Percentiles rank a stretch among this genome's conserved stretches.
phyloP scores from a whole-genome alignment of 53 echinoderm and acorn worm genomes.

The Patiria pectinifera region DNA sequence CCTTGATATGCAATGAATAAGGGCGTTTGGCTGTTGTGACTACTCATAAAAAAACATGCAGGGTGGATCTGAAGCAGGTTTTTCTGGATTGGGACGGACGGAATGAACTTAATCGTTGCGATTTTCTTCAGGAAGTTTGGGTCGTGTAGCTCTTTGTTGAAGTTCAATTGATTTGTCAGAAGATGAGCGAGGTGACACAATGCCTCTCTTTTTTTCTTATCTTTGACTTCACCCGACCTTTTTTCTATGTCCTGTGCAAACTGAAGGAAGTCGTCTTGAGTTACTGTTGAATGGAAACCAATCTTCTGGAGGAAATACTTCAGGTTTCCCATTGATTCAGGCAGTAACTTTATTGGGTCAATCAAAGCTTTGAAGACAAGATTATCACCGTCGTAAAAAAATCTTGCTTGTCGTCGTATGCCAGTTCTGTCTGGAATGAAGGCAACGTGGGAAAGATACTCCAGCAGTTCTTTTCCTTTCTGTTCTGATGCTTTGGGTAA shows the following conservation, averaged over 20 bases:
- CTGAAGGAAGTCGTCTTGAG: constrained; percentile 1
- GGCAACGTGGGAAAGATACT: not conserved
- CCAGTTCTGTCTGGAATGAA: constrained; percentile 34
- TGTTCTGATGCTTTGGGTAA: not conserved
- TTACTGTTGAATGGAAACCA: constrained; percentile 37
- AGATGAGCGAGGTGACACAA: not conserved
- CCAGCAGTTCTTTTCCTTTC: not conserved
- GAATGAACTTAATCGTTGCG: constrained; percentile 53
- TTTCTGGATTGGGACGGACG: constrained; percentile 29
- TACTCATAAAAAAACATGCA: not conserved
- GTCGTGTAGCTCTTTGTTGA: not conserved
- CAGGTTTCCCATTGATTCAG: not conserved
- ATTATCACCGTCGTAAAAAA: constrained; percentile 52
- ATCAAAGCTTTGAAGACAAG: constrained; percentile 52
- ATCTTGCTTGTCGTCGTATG: constrained; percentile 18
- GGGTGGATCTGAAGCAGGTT: constrained; percentile 49
- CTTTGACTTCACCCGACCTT: not conserved
- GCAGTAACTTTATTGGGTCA: constrained; percentile 34
- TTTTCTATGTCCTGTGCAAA: constrained; percentile 31
- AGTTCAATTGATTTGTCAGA: constrained; percentile 7
- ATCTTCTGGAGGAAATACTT: constrained; percentile 6
- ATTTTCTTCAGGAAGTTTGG: not conserved
- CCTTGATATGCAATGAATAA: constrained; percentile 59
- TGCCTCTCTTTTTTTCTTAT: not conserved
- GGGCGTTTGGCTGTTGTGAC: not conserved